Evolutionary conservation across 1,140 invertebrate genomes (phyloP), one percentile per base, ranked within the genome.

Genomic region (Leptinotarsa defecta): DNA sequence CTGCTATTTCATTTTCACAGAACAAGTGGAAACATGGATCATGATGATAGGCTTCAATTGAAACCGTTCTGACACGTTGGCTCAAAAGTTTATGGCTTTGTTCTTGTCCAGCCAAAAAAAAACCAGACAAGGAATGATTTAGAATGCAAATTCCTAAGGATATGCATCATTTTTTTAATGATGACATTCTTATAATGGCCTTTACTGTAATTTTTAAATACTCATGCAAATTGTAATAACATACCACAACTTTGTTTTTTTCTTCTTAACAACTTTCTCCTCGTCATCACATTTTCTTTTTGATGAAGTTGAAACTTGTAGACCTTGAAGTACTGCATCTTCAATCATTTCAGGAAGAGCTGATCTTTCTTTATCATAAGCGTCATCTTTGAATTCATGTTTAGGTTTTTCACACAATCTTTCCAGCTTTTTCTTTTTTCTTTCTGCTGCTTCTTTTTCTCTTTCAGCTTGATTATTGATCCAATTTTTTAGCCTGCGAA

Each of bases 251-350:
- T 89, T 90, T n/a, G 83, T 80, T 80, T 88, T 88, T 76, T 88
- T 88, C 73, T 87, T 88, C 17, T 83, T 84, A 63, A 86, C 86
- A 27, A 69, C 71, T 43, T 61, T 49, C 49, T 83, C 81, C 11
- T 84, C 81, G 49, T 85, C 81, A 2, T 85, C 83, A 4, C 77
- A 73, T 80, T 88, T 86, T 48, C 89, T 83, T 80, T 90, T 91
- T 1, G 80, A 71, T 22, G 34, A 43, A 43, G 64, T 71, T 17
- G 81, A 76, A 8, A 83, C 87, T 81, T 91, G 87, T 75, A 91
- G 89, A n/a, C 94, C 95, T 84, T 93, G 90, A 79, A 94, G 91
- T 0, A 98, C 89, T 11, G 96, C 94, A 84, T 95, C 92, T 79
- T 91, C 91, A 0, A 96, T 89, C 76, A 92, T 91, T 79, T 97